These are phyloP conservation scores for Tribolium freemani DNA, from an alignment of 2,888 invertebrate genomes.

Conservation along the genomic window DNA sequence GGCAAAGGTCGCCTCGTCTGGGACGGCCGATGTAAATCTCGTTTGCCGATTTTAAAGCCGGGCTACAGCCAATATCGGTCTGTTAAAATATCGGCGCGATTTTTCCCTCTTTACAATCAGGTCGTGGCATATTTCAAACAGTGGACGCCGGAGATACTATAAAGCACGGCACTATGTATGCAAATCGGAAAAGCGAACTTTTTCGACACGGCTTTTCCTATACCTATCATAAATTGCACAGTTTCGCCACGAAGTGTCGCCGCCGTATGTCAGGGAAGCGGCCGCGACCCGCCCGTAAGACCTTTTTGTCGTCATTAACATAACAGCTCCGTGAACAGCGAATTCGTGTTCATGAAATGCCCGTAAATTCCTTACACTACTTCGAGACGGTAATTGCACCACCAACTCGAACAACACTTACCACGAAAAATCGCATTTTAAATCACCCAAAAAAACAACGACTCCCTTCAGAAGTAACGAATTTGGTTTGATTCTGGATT, in stretches of 20 bases:
- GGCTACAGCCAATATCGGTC: slow-evolving; percentile 18
- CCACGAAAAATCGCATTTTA: too few relatives aligned
- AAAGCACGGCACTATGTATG: slow-evolving; percentile 63
- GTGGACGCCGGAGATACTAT: slow-evolving; percentile 54
- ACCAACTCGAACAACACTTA: not conserved
- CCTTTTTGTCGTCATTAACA: slow-evolving; percentile 60
- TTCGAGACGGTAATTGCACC: slow-evolving; percentile 16
- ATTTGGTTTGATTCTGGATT: too few relatives aligned
- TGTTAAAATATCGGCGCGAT: slow-evolving; percentile 42
- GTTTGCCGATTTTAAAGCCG: slow-evolving; percentile 8
- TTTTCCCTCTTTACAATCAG: slow-evolving; percentile 41
- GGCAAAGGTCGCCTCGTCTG: slow-evolving; percentile 8
- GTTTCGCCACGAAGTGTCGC: slow-evolving; percentile 59
- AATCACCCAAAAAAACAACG: too few relatives aligned
- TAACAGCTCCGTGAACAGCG: slow-evolving; percentile 47
- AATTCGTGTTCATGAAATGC: slow-evolving; percentile 27
- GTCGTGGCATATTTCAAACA: slow-evolving; percentile 46
- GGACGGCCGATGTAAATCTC: slow-evolving; percentile 4
- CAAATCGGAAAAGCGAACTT: slow-evolving; percentile 61
- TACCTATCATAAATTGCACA: slow-evolving; percentile 60
- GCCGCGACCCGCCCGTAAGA: slow-evolving; percentile 47
- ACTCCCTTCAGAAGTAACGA: too few relatives aligned
- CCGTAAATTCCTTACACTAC: slow-evolving; percentile 30
- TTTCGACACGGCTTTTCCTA: slow-evolving; percentile 55
- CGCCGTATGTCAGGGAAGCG: slow-evolving; percentile 59